Conservation (phyloP, 2,888 invertebrate species). For the Eudemis profundana region DNA sequence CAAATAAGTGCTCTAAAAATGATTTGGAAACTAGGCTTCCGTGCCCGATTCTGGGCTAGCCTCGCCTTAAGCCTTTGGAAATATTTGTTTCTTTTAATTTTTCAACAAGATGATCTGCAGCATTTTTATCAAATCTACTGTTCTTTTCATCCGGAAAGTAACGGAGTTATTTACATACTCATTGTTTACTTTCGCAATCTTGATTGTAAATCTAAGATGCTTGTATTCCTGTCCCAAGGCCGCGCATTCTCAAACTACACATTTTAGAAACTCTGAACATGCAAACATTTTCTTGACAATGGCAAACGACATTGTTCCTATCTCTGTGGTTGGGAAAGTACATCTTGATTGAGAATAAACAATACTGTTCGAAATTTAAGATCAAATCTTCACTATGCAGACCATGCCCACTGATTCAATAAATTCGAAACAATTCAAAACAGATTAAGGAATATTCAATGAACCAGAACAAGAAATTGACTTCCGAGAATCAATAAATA, state of each 20-base stretch:
- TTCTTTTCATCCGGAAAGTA: not conserved
- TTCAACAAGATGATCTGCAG: not conserved
- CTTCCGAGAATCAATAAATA: not conserved
- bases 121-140: not conserved
- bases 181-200: conserved; percentile 36
- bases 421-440: not conserved
- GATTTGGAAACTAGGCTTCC: too few relatives aligned
- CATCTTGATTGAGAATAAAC: not conserved
- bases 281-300: conserved; percentile 16
- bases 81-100: too few relatives aligned
- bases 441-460: not conserved
- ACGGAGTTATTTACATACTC: conserved; percentile 13
- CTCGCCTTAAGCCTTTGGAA: too few relatives aligned
- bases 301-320: not conserved
- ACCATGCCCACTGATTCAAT: not conserved
- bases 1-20: too few relatives aligned
- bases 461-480: not conserved
- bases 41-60: too few relatives aligned
- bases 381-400: not conserved
- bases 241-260: conserved; percentile 17
- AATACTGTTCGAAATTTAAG: not conserved
- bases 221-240: conserved; percentile 27
- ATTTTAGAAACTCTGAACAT: conserved; percentile 26
- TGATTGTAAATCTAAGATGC: conserved; percentile 23
- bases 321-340: conserved; percentile 8